These are phyloP conservation scores for Psophia crepitans DNA, from an alignment of 2,113 vertebrate genomes.

Conservation along the genomic window DNA sequence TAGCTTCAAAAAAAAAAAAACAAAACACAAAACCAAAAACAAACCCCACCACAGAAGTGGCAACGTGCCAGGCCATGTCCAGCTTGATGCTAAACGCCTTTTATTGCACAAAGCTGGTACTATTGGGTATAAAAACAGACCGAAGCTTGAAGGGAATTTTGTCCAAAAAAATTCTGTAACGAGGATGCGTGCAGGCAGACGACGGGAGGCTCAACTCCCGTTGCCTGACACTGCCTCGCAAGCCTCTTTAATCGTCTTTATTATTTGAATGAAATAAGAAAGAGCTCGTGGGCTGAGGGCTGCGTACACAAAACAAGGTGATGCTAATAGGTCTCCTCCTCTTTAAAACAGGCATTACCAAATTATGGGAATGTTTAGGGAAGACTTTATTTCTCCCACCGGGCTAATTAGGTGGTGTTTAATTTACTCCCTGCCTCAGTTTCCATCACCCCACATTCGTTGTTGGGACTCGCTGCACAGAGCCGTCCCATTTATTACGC, in stretches of 20 bases:
- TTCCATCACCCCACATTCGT: background rate
- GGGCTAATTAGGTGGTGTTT: constrained; percentile 25
- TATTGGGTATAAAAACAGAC: constrained; percentile 60
- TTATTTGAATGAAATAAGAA: constrained; percentile 44
- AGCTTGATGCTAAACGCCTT: constrained; percentile 78
- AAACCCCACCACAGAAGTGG: constrained; percentile 43
- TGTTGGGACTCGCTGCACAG: background rate
- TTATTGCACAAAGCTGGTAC: constrained; percentile 73
- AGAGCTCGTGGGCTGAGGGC: constrained; percentile 38
- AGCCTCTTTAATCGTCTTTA: constrained; percentile 23
- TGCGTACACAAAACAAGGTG: background rate
- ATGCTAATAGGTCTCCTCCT: constrained; percentile 44
- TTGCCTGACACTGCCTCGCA: constrained; percentile 6
- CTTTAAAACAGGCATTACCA: constrained; percentile 32
- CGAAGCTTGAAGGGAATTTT: constrained; percentile 58
- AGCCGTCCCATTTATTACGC: background rate
- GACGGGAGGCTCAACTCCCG: constrained; percentile 50
- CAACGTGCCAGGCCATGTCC: constrained; percentile 77
- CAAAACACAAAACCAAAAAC: background rate
- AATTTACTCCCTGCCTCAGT: constrained; percentile 32
- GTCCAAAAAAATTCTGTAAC: constrained; percentile 22
- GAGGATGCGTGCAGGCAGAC: constrained; percentile 50
- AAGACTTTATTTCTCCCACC: constrained; percentile 33
- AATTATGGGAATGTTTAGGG: constrained; percentile 44
- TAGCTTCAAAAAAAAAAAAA: background rate